Evolutionary conservation across 2,113 vertebrate genomes (phyloP).

Genomic region (Poicephalus meyeri): DNA sequence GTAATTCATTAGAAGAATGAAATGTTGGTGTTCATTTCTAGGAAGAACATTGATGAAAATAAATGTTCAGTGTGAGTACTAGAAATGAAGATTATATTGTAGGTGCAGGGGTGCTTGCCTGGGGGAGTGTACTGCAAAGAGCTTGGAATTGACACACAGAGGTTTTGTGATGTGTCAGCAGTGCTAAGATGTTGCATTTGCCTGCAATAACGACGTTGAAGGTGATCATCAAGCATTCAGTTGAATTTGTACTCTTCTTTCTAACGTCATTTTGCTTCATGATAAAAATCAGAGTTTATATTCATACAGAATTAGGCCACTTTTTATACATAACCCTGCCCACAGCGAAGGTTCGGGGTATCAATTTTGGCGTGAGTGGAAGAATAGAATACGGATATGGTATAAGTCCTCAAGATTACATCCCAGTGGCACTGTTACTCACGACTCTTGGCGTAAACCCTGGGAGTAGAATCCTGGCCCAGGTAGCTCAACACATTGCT

Average conservation of each 20-base stretch:
- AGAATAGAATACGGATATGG: no score
- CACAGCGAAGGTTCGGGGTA: no score
- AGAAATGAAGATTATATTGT: background rate
- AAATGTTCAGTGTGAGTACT: background rate
- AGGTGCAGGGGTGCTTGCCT: background rate
- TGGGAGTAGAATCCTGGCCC: no score
- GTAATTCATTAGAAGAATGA: background rate
- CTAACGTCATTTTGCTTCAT: background rate
- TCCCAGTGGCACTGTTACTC: no score
- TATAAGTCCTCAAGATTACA: no score
- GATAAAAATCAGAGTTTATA: background rate
- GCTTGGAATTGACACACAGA: background rate
- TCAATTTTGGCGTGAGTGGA: no score
- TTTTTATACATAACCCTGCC: no score
- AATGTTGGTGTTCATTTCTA: background rate
- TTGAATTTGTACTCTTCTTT: background rate
- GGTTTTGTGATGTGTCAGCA: slow-evolving; percentile 35
- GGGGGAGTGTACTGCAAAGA: background rate
- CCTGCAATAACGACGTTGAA: slow-evolving; percentile 35
- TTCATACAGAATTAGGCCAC: background rate
- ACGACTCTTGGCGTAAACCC: no score
- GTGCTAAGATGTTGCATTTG: slow-evolving; percentile 9
- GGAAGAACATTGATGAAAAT: background rate
- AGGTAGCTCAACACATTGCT: no score
- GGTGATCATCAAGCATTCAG: slow-evolving; percentile 23